These are phyloP conservation scores for Tipula confusa DNA, from an alignment of 2,888 invertebrate genomes.

Conservation along the genomic window DNA sequence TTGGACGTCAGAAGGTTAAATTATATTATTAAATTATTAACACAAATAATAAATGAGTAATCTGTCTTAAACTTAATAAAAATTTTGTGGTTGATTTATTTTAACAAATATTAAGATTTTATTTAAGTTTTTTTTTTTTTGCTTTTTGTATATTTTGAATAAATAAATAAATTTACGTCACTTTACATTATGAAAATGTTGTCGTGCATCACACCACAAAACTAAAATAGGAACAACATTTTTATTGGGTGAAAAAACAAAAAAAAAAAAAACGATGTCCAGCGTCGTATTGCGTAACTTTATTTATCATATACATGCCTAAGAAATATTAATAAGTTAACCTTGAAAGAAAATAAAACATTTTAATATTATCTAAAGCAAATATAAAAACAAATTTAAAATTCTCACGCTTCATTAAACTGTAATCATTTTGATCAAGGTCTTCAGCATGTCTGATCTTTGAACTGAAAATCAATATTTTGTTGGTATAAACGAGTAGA, in stretches of 20 bases:
- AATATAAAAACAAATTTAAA: too few relatives aligned
- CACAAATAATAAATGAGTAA: background rate
- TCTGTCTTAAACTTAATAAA: background rate
- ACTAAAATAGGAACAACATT: background rate
- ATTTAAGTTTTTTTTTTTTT: too few relatives aligned
- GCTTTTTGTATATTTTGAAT: too few relatives aligned
- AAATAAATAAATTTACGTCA: background rate
- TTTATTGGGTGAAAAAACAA: too few relatives aligned
- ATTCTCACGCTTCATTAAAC: background rate
- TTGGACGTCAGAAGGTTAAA: background rate
- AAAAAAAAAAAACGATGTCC: background rate
- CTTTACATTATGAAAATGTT: background rate
- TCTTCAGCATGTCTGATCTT: conserved; percentile 4
- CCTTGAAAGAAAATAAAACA: background rate
- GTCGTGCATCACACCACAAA: background rate
- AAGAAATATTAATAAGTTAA: background rate
- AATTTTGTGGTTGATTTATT: background rate
- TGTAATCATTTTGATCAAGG: background rate
- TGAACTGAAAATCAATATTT: background rate
- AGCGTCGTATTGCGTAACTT: background rate
- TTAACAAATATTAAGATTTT: background rate
- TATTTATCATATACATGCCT: background rate
- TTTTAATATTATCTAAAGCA: background rate
- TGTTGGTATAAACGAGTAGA: background rate
- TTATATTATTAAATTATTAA: background rate